Base-by-base conservation (phyloP, 2,113 vertebrate species). In the Labeo catla region DNA sequence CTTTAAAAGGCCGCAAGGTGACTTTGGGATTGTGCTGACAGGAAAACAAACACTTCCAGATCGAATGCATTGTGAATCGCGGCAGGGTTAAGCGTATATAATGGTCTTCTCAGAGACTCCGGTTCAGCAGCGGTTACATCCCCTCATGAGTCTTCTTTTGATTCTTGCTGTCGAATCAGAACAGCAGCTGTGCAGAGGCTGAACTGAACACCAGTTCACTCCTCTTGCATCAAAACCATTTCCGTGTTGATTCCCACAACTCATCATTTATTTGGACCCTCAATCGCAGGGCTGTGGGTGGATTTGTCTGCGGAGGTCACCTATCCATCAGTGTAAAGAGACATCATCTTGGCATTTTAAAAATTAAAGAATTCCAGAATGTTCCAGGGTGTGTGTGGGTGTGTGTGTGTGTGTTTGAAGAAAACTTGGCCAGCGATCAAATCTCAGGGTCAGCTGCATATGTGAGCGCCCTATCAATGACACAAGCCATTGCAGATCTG, bases 331-430 rank as follows among this genome's bases (percentile, higher is more conserved):
- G 54, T 45, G 52, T 65, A 49, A 19, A 43, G 50, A 77, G 59
- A 68, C 6, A 70, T 70, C 21, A 70, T 45, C 8, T 9, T 23
- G n/a, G 59, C n/a, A 4, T 70, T 82, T 82, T 7, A 66, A 36
- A 39, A 77, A 77, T 54, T 77, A 79, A 36, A 45, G 49, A 82
- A 87, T 84, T 39, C 84, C 68, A 82, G 88, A 88, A 87, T 87
- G 45, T 28, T 68, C 66, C 16, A 28, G 65, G 45, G 52, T 43
- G 72, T 70, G 47, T 19, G 59, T 10, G 63, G n/a, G n/a, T n/a
- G n/a, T n/a, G n/a, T n/a, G 52, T 43, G 72, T 70, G 47, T 19
- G 59, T 10, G 63, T 8, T 57, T 34, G 36, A 21, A 21, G n/a
- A 84, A 63, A 79, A 72, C 72, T 39, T 86, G 84, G 39, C 61